Percentiles rank a stretch among this genome's conserved stretches.
Evolutionary conservation across 1,140 invertebrate genomes (phyloP).

Genomic region (Bactericera cockerelli): DNA sequence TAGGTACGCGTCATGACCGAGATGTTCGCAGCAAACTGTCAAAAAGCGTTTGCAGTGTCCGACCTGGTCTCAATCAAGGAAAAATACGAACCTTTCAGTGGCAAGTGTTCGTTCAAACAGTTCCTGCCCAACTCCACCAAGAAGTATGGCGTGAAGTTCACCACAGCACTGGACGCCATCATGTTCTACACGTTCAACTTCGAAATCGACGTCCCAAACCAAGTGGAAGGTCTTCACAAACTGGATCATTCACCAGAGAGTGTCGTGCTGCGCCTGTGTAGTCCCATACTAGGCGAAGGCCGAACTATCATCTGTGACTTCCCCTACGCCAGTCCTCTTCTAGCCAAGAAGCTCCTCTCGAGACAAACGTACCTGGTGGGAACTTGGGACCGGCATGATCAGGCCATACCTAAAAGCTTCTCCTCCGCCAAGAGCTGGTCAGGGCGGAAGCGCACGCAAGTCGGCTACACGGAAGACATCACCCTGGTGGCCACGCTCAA

Average conservation of each 20-base stretch:
- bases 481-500: not conserved
- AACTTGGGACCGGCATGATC: not conserved
- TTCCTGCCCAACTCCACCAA: constrained; percentile 29
- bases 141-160: constrained; percentile 29
- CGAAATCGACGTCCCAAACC: constrained; percentile 10
- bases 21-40: constrained; percentile 25
- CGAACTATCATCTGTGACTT: constrained; percentile 19
- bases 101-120: constrained; percentile 25
- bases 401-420: not conserved
- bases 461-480: not conserved
- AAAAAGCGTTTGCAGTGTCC: constrained; percentile 25
- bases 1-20: constrained; percentile 28
- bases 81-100: constrained; percentile 23
- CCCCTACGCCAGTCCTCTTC: not conserved
- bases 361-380: constrained; percentile 3
- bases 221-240: constrained; percentile 25
- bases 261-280: constrained; percentile 20
- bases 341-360: not conserved
- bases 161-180: constrained; percentile 19
- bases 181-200: constrained; percentile 10
- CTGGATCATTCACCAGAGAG: constrained; percentile 21
- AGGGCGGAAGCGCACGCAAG: not conserved
- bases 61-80: constrained; percentile 30
- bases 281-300: constrained; percentile 18
- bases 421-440: not conserved